Conservation (phyloP, 2,797 vertebrate genomes). For the Sus cebifrons region DNA sequence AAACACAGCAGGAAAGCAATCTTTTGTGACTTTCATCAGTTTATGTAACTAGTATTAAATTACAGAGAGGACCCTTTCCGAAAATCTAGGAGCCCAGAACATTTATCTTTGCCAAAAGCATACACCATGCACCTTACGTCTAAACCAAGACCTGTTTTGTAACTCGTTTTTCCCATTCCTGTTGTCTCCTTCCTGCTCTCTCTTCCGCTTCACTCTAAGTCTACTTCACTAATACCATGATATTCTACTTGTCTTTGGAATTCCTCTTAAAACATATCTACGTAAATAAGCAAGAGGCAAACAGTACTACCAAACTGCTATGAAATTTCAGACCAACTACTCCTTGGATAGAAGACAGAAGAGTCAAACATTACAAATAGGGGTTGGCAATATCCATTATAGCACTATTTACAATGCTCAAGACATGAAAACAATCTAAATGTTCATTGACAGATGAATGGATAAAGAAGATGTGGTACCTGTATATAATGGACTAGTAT, state of each 20-base stretch:
- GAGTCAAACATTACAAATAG: background rate
- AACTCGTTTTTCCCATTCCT: background rate
- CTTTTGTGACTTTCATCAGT: conserved; percentile 28
- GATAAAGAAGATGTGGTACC: too few species aligned
- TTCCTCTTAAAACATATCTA: background rate
- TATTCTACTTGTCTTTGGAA: conserved; percentile 33
- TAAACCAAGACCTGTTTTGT: background rate
- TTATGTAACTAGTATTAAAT: background rate
- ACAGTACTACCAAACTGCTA: background rate
- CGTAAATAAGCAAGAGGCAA: background rate
- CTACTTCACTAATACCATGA: background rate
- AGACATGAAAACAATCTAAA: too few species aligned
- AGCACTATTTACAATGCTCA: too few species aligned
- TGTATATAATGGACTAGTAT: too few species aligned
- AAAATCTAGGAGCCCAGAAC: background rate
- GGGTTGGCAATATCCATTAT: background rate
- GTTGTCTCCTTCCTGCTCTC: conserved; percentile 10
- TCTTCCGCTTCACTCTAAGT: background rate
- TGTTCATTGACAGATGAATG: too few species aligned
- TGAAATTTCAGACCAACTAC: background rate
- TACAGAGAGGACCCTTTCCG: background rate
- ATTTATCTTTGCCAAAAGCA: background rate
- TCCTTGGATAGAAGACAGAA: background rate
- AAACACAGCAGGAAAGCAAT: conserved; percentile 37
- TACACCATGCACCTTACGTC: background rate